A percentile compares a stretch with the other conserved stretches of the same genome.
Conservation (phyloP, 2,797 vertebrate genomes). For the Mus minutoides region DNA sequence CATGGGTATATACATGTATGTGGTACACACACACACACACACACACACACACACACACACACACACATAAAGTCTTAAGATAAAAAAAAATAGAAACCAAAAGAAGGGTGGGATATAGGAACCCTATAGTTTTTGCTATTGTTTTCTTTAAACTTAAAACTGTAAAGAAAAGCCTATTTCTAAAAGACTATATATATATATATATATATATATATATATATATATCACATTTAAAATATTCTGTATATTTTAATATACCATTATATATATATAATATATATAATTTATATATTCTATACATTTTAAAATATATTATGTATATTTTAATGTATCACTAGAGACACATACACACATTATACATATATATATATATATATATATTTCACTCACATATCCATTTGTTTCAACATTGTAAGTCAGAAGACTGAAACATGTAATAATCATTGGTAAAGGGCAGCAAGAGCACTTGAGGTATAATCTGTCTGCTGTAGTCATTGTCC, state of each 20-base stretch:
- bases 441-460: background rate
- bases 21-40: background rate
- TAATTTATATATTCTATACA: too few species aligned
- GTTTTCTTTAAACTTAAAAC: slow-evolving; percentile 35
- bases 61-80: background rate
- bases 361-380: background rate
- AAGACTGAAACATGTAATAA: background rate
- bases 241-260: too few species aligned
- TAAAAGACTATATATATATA: background rate
- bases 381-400: background rate
- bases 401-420: background rate
- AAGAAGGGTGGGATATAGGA: background rate
- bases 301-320: too few species aligned
- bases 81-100: background rate
- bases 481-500: background rate
- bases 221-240: too few species aligned
- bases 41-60: background rate
- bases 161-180: background rate
- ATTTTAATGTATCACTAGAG: too few species aligned
- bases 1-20: background rate
- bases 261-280: background rate
- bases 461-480: background rate
- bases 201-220: background rate
- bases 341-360: too few species aligned
- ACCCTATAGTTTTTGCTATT: background rate